Evolutionary conservation across 2,888 invertebrate species (phyloP).

Genomic region (Apotomis betuletana): DNA sequence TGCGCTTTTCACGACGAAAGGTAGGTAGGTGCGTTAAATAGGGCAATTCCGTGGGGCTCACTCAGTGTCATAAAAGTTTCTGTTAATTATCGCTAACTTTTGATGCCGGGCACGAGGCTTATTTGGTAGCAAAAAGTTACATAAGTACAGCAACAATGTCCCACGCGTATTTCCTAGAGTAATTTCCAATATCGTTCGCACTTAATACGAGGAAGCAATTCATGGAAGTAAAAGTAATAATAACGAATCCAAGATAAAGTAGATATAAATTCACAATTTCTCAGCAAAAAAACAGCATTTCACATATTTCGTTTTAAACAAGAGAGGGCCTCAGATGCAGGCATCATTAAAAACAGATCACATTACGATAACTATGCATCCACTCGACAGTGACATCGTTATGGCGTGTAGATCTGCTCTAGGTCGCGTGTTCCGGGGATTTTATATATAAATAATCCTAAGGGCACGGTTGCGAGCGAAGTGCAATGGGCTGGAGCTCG

Average conservation of each 20-base stretch:
- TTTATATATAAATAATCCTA: slow-evolving; percentile 36
- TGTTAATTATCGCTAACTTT: not conserved
- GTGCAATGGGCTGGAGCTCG: slow-evolving; percentile 42
- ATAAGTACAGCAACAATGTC: not conserved
- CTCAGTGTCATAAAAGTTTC: not conserved
- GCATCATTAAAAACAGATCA: too few relatives aligned
- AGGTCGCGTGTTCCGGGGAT: slow-evolving; percentile 17
- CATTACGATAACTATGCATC: too few relatives aligned
- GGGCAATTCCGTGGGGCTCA: not conserved
- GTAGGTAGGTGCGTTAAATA: not conserved
- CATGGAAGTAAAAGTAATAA: too few relatives aligned
- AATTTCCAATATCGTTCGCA: too few relatives aligned
- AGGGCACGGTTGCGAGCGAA: slow-evolving; percentile 18
- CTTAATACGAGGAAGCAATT: too few relatives aligned
- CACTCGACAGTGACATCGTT: not conserved
- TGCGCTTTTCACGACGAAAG: not conserved
- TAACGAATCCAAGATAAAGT: too few relatives aligned
- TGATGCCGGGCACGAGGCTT: not conserved
- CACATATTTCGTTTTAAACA: too few relatives aligned
- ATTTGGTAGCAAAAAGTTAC: not conserved
- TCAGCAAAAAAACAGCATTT: too few relatives aligned
- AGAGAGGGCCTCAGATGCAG: too few relatives aligned
- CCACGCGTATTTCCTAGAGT: too few relatives aligned
- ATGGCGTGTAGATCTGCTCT: slow-evolving; percentile 2
- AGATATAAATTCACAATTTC: too few relatives aligned